Conservation (phyloP, 2,797 vertebrate species). For the Enteromius fasciolatus region DNA sequence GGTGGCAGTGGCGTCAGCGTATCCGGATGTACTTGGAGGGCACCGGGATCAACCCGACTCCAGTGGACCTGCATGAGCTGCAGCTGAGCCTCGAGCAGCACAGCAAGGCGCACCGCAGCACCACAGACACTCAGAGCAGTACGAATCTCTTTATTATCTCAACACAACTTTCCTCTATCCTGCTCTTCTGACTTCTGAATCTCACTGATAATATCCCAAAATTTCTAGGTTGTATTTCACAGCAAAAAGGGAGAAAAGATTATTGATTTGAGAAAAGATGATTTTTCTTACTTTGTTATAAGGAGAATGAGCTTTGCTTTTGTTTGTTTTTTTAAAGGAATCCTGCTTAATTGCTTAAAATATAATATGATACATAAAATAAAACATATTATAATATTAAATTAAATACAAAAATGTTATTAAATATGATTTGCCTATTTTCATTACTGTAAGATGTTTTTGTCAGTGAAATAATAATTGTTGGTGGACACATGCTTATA, state of each 20-base stretch:
- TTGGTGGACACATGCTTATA: background rate
- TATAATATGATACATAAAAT: background rate
- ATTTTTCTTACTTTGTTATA: background rate
- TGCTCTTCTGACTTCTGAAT: background rate
- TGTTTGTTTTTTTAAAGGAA: background rate
- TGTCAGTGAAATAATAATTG: too few species aligned
- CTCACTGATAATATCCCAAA: background rate
- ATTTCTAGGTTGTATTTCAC: background rate
- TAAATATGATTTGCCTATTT: background rate
- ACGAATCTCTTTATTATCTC: too few species aligned
- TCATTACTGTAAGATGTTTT: background rate
- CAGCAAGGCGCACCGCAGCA: constrained; percentile 85
- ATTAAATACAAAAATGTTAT: background rate
- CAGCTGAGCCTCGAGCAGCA: constrained; percentile 95
- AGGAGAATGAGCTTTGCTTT: background rate
- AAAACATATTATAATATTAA: background rate
- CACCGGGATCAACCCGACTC: constrained; percentile 90
- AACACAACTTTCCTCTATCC: background rate
- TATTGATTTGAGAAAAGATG: too few species aligned
- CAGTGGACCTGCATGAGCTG: constrained; percentile 93
- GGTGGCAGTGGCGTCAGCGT: constrained; percentile 97
- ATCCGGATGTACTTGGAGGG: constrained; percentile 92
- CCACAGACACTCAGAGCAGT: constrained; percentile 68
- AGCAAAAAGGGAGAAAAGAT: background rate
- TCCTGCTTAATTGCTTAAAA: background rate